A percentile compares a stretch with the other conserved stretches of the same genome.
These are phyloP conservation scores for Dioctria rufipes DNA, from an alignment of 2,888 invertebrate genomes.

Conservation along the genomic window DNA sequence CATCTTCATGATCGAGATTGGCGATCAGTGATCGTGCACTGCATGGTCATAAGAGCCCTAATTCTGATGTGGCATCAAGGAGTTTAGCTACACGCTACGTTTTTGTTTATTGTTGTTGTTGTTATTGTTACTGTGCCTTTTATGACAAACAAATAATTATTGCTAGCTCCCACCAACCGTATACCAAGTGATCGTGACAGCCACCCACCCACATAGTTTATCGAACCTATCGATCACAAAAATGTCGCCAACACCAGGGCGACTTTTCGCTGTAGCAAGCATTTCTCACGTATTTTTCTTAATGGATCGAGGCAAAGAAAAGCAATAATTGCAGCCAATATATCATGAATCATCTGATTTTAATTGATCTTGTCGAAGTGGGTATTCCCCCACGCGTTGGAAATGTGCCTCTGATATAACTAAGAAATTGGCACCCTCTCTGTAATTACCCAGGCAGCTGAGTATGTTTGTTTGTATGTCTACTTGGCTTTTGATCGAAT, in stretches of 20 bases:
- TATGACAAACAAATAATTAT: constrained; percentile 37
- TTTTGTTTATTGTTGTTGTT: neutral
- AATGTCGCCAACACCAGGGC: constrained; percentile 17
- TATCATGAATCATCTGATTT: constrained; percentile 10
- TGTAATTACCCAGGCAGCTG: too few species aligned
- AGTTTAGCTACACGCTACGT: neutral
- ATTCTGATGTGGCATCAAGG: constrained; percentile 12
- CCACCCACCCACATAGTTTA: constrained; percentile 42
- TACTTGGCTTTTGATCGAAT: constrained; percentile 14
- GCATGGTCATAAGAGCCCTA: neutral
- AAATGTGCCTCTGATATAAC: too few species aligned
- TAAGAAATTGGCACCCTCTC: too few species aligned
- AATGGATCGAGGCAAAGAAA: constrained; percentile 10
- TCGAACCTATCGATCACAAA: constrained; percentile 44
- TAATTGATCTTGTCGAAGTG: constrained; percentile 5
- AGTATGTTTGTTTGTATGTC: neutral
- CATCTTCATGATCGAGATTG: constrained; percentile 11
- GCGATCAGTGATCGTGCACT: constrained; percentile 17
- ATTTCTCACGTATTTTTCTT: constrained; percentile 11
- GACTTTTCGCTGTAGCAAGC: constrained; percentile 29
- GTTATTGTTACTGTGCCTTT: neutral
- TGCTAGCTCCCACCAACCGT: constrained; percentile 29
- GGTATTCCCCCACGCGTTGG: too few species aligned
- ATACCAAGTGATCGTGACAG: constrained; percentile 23
- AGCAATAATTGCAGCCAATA: neutral